These are phyloP conservation scores for Osmoderma eremita DNA, from an alignment of 2,888 invertebrate species.

Conservation along the genomic window DNA sequence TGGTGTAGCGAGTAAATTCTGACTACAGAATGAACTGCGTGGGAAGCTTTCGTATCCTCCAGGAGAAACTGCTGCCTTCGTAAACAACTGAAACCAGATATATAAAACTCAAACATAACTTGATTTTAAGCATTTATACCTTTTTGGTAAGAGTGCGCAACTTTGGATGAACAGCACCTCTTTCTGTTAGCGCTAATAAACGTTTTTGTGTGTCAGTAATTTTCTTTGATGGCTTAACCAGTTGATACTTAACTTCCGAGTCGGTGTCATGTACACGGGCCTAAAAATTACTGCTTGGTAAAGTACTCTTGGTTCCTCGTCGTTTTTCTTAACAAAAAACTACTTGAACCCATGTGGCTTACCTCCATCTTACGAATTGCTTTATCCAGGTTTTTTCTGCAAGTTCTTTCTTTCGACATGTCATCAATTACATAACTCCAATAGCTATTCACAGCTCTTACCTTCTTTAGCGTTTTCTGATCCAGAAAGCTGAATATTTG, in stretches of 20 bases:
- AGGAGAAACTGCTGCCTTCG: neutral
- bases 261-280: neutral
- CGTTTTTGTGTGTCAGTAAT: slow-evolving; percentile 18
- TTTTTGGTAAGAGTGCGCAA: neutral
- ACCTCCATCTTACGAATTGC: slow-evolving; percentile 41
- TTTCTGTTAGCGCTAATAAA: slow-evolving; percentile 26
- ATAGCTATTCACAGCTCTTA: slow-evolving; percentile 48
- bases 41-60: slow-evolving; percentile 14
- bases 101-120: neutral
- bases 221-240: neutral
- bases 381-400: slow-evolving; percentile 44
- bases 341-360: neutral
- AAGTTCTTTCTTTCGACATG: slow-evolving; percentile 44
- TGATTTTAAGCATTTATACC: slow-evolving; percentile 6
- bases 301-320: neutral
- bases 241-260: neutral
- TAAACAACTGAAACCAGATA: neutral
- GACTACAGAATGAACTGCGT: neutral
- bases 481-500: slow-evolving; percentile 49
- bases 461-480: slow-evolving; percentile 46
- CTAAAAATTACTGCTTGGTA: neutral
- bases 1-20: neutral
- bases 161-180: slow-evolving; percentile 30
- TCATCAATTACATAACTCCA: slow-evolving; percentile 49
- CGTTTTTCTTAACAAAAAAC: neutral